Conservation (phyloP, 92 coral and sea anemone species). For the Epizoanthus rinbou region DNA sequence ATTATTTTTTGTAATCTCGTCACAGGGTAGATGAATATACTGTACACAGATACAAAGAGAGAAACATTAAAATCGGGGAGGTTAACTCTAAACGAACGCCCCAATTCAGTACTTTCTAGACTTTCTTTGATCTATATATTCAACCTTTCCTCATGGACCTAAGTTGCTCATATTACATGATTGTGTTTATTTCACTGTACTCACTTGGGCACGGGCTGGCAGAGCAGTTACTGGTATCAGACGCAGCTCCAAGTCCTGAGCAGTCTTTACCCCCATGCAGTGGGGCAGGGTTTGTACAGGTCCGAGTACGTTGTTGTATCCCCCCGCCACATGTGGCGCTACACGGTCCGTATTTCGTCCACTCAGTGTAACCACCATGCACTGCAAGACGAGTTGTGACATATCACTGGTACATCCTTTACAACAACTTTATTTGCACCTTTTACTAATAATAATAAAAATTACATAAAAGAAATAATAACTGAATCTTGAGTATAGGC, state of each 20-base stretch:
- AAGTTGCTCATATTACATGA: neutral
- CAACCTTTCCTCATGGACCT: neutral
- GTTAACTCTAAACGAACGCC: too few species aligned
- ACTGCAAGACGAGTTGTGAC: slow-evolving; percentile 43
- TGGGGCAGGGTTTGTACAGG: slow-evolving; percentile 81
- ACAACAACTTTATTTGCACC: too few species aligned
- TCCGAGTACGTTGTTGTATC: slow-evolving; percentile 75
- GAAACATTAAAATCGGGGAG: too few species aligned
- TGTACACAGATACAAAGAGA: too few species aligned
- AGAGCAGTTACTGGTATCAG: slow-evolving; percentile 78
- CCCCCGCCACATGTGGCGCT: slow-evolving; percentile 94
- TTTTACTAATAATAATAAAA: too few species aligned
- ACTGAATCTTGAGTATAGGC: too few species aligned
- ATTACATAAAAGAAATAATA: too few species aligned
- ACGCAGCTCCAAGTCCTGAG: slow-evolving; percentile 62
- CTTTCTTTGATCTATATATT: neutral
- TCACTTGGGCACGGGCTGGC: slow-evolving; percentile 86
- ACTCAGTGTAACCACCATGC: slow-evolving; percentile 86
- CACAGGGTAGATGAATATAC: too few species aligned
- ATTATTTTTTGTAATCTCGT: too few species aligned
- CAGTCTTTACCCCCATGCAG: slow-evolving; percentile 93
- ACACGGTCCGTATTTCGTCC: slow-evolving; percentile 87
- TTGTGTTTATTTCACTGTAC: slow-evolving; percentile 21
- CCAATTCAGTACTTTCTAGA: neutral
- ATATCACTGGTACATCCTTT: neutral